A percentile compares a stretch with the other conserved stretches of the same genome.
These are phyloP conservation scores for Urocynchramus pylzowi DNA, from an alignment of 2,113 vertebrate species.

Conservation along the genomic window DNA sequence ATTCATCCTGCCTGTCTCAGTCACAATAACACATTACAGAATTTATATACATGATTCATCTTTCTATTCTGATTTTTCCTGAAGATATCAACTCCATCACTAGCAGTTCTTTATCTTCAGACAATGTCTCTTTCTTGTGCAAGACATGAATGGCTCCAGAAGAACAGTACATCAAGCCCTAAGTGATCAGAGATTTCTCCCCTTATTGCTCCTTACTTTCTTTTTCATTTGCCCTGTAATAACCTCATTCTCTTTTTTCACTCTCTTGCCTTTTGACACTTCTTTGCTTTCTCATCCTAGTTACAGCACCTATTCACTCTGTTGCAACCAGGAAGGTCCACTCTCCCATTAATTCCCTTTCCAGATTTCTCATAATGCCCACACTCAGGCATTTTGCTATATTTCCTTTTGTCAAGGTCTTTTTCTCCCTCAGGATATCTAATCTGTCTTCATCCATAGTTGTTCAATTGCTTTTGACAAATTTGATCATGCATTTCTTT, in stretches of 20 bases:
- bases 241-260: background rate
- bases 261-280: background rate
- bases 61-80: background rate
- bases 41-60: background rate
- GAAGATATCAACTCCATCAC: background rate
- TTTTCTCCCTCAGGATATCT: background rate
- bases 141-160: background rate
- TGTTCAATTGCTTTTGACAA: background rate
- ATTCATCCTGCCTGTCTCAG: background rate
- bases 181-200: background rate
- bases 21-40: background rate
- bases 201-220: background rate
- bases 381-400: background rate
- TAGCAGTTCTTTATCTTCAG: background rate
- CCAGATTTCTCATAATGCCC: background rate
- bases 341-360: background rate
- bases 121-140: background rate
- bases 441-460: background rate
- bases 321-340: background rate
- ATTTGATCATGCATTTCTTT: background rate
- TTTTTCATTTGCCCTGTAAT: background rate
- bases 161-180: background rate
- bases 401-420: background rate
- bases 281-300: background rate
- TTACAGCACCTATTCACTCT: background rate